Conservation (phyloP, 64 coral and sea anemone species). For the Trachythela sp. region DNA sequence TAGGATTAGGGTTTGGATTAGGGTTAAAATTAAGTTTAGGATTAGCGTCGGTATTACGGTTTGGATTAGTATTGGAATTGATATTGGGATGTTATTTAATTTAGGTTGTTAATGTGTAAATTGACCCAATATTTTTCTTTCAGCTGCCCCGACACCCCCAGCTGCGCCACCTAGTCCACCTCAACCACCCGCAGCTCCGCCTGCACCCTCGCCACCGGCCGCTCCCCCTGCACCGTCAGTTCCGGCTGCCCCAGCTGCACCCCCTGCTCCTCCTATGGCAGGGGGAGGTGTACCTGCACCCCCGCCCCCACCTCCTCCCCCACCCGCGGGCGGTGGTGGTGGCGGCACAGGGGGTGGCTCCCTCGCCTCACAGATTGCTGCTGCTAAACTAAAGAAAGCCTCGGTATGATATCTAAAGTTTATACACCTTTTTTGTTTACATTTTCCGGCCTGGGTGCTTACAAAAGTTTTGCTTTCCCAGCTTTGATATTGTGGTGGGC, state of each 20-base stretch:
- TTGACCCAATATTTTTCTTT: background rate
- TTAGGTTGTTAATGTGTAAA: background rate
- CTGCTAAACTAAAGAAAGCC: constrained; percentile 91
- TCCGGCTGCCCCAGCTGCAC: constrained; percentile 53
- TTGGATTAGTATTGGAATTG: background rate
- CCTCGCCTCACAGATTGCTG: constrained; percentile 90
- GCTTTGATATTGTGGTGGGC: no score
- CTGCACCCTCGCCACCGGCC: constrained; percentile 43
- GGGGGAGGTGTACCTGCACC: constrained; percentile 54
- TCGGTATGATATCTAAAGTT: constrained; percentile 31
- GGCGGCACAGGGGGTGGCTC: constrained; percentile 61
- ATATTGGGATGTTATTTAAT: background rate
- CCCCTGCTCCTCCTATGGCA: constrained; percentile 59
- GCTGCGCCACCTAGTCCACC: constrained; percentile 12
- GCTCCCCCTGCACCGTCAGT: constrained; percentile 63
- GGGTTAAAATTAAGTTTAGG: no score
- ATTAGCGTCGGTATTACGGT: no score
- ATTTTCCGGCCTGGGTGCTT: no score
- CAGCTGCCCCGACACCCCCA: background rate
- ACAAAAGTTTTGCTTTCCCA: no score
- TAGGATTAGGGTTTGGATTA: no score
- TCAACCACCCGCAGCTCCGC: constrained; percentile 31
- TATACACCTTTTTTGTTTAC: background rate
- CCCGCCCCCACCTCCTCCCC: constrained; percentile 71
- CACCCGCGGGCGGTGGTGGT: constrained; percentile 45